Base-by-base conservation (phyloP, 2,888 invertebrate species). In the Stenoptilia bipunctidactyla region DNA sequence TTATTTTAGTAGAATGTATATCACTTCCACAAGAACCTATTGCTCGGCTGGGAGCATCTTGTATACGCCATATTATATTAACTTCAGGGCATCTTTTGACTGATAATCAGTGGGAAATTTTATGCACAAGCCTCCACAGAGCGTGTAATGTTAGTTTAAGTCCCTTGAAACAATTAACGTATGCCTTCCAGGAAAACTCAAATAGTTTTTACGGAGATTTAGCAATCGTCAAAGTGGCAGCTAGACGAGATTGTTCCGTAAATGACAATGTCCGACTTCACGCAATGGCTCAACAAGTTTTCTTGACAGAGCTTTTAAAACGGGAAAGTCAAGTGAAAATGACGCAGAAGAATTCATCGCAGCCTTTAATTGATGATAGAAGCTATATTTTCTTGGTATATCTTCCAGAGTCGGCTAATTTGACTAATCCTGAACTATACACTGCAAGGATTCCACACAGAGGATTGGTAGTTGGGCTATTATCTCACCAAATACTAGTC, bases 171-270 rank as follows among this genome's bases (percentile, higher is more conserved):
- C 95, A 95, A 73, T 83, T 98, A 30, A 94, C 94, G 42, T 89
- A 92, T 56, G 95, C 95, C 27, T 98, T 97, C 66, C 92, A 94
- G 55, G 90, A 92, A 53, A 92, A 94, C 60, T 97, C 97, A 0
- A 93, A 95, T 56, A 96, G 96, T 61, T 97, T 97, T 72, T 96
- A 96, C 66, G 97, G 97, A 0, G 97, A 97, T 68, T 82, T 92
- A 49, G 93, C 93, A 8, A 94, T 94, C 43, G 96, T 97, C 0
- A 96, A 96, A 85, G 96, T 97, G 5, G 97, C 97, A 1, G 96
- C 96, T 0, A 85, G 96, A 36, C 88, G 92, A 43, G 96, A 97
- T 65, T 93, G 93, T 58, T 91, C 93, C 1, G 85, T 91, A 9
- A 90, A 91, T 47, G 96, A 96, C 61, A 91, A 93, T 56, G 90